phyloP scores from a whole-genome alignment of 2,113 vertebrate genomes.

The Epinephelus cyanopodus region DNA sequence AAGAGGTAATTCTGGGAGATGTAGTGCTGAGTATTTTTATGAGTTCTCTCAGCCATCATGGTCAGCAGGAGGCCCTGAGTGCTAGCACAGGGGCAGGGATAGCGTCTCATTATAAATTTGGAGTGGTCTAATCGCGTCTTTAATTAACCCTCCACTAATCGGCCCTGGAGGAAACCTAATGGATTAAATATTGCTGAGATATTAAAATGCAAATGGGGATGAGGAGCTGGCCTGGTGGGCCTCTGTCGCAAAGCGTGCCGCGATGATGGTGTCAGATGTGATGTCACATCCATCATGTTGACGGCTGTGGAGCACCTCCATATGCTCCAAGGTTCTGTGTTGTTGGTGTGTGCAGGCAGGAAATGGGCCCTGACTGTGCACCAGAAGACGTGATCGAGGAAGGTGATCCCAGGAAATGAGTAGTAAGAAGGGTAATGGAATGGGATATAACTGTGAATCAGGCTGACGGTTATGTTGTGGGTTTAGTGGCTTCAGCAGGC shows the following conservation, averaged over 20 bases:
- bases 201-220: slow-evolving; percentile 72
- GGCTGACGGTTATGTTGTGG: slow-evolving; percentile 36
- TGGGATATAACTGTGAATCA: slow-evolving; percentile 45
- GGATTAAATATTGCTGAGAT: slow-evolving; percentile 75
- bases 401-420: slow-evolving; percentile 68
- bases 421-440: slow-evolving; percentile 59
- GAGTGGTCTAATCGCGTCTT: slow-evolving; percentile 62
- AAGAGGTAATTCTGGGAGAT: slow-evolving; percentile 51
- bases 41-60: slow-evolving; percentile 41
- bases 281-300: slow-evolving; percentile 74
- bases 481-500: slow-evolving; percentile 42
- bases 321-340: slow-evolving; percentile 55
- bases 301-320: slow-evolving; percentile 57
- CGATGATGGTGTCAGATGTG: slow-evolving; percentile 55
- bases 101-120: slow-evolving; percentile 55
- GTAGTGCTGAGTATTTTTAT: slow-evolving; percentile 33
- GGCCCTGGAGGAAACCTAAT: slow-evolving; percentile 64
- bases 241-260: slow-evolving; percentile 35
- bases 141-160: slow-evolving; percentile 78
- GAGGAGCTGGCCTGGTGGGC: slow-evolving; percentile 34
- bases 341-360: slow-evolving; percentile 41
- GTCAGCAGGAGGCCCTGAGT: slow-evolving; percentile 50
- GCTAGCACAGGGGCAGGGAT: slow-evolving; percentile 27
- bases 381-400: slow-evolving; percentile 35
- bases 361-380: slow-evolving; percentile 60